Evolutionary conservation across 2,888 invertebrate genomes (phyloP).

Genomic region (Phasia obesa): DNA sequence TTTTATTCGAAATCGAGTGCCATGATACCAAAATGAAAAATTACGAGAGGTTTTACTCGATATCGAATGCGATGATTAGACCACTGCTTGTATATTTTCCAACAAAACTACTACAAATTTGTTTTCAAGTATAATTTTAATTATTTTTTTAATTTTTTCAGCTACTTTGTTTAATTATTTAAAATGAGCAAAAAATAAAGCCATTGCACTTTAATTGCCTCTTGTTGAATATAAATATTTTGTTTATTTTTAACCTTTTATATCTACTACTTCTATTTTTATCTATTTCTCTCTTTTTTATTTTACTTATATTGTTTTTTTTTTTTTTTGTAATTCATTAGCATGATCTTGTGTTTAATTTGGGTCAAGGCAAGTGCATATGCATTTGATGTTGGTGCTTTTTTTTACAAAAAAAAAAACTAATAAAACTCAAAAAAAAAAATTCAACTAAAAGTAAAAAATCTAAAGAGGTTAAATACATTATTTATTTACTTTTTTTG

Average conservation of each 20-base stretch:
- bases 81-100: too few species aligned
- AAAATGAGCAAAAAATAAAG: too few species aligned
- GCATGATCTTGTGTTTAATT: constrained; percentile 67
- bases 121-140: neutral
- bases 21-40: too few species aligned
- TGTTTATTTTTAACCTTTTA: constrained; percentile 29
- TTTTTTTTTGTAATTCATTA: constrained; percentile 51
- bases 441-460: constrained; percentile 26
- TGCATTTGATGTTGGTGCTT: constrained; percentile 45
- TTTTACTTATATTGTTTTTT: constrained; percentile 7
- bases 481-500: constrained; percentile 12
- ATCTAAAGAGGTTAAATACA: constrained; percentile 58
- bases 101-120: too few species aligned
- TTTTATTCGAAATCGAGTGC: too few species aligned
- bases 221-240: constrained; percentile 15
- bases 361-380: constrained; percentile 68
- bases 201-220: constrained; percentile 52
- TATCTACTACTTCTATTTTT: constrained; percentile 20
- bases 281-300: constrained; percentile 25
- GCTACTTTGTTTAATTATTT: too few species aligned
- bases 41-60: too few species aligned
- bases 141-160: too few species aligned
- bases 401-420: neutral
- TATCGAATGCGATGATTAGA: too few species aligned
- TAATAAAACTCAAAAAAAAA: constrained; percentile 19